Conservation (phyloP, 2,888 invertebrate genomes). For the Fragum sueziense region DNA sequence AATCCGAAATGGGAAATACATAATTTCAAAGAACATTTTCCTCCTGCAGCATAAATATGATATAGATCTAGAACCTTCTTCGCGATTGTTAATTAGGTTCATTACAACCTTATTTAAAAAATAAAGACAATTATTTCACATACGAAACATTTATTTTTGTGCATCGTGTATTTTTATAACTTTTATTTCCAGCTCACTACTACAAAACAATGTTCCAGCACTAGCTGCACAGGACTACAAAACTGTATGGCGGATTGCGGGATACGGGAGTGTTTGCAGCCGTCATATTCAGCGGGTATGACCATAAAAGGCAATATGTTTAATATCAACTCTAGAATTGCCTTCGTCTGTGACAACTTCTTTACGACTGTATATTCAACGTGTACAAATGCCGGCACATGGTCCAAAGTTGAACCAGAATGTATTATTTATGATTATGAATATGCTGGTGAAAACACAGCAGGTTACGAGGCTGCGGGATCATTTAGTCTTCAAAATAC, state of each 20-base stretch:
- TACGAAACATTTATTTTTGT: too few relatives aligned
- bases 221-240: too few relatives aligned
- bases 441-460: not conserved
- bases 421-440: not conserved
- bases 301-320: not conserved
- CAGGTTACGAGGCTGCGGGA: not conserved
- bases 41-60: too few relatives aligned
- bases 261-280: not conserved
- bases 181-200: not conserved
- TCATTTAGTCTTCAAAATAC: not conserved
- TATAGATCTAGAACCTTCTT: too few relatives aligned
- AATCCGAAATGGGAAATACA: too few relatives aligned
- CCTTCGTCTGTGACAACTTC: not conserved
- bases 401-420: not conserved
- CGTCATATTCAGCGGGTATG: not conserved
- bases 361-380: not conserved
- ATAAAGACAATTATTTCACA: too few relatives aligned
- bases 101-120: too few relatives aligned
- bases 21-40: too few relatives aligned
- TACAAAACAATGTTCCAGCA: not conserved
- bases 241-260: too few relatives aligned
- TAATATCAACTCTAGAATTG: not conserved
- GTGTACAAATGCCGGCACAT: not conserved
- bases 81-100: too few relatives aligned
- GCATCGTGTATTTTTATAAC: too few relatives aligned